These are phyloP conservation scores for Himantopus leucocephalus DNA, from an alignment of 2,113 vertebrate genomes.

Conservation along the genomic window DNA sequence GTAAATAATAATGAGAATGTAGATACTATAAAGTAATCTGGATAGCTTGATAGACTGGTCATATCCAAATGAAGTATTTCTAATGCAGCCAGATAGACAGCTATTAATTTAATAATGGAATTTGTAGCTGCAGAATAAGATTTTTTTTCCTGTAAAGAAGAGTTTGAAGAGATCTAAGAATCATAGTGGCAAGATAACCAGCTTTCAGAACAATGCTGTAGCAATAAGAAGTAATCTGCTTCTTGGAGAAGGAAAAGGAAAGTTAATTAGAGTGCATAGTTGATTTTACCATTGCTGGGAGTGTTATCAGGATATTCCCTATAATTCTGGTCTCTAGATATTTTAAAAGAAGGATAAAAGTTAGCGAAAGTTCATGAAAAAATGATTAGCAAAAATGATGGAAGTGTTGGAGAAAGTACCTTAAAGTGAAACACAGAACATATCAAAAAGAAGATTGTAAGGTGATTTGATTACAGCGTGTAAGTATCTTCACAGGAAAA, in stretches of 20 bases:
- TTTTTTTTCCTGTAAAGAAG: not conserved
- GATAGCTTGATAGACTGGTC: not conserved
- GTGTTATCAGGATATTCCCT: not conserved
- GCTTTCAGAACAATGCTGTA: not conserved
- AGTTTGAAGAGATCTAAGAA: not conserved
- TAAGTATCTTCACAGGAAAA: not conserved
- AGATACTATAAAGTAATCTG: not conserved
- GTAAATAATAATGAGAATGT: not conserved
- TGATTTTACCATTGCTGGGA: not conserved
- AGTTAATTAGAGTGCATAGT: not conserved
- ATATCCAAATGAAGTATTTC: not conserved
- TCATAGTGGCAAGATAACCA: not conserved
- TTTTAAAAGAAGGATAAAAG: not conserved
- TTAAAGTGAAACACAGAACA: not conserved
- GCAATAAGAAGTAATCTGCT: not conserved
- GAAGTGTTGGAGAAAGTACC: not conserved
- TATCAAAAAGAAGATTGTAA: not conserved
- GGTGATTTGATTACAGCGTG: not conserved
- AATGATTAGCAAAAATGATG: not conserved
- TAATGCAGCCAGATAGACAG: not conserved
- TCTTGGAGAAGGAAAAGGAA: not conserved
- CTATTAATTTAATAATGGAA: not conserved
- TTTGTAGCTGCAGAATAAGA: not conserved
- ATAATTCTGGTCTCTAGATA: not conserved
- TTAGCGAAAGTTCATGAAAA: not conserved